These are phyloP conservation scores for Odocoileus virginianus DNA, from an alignment of 2,113 vertebrate species.

Conservation along the genomic window DNA sequence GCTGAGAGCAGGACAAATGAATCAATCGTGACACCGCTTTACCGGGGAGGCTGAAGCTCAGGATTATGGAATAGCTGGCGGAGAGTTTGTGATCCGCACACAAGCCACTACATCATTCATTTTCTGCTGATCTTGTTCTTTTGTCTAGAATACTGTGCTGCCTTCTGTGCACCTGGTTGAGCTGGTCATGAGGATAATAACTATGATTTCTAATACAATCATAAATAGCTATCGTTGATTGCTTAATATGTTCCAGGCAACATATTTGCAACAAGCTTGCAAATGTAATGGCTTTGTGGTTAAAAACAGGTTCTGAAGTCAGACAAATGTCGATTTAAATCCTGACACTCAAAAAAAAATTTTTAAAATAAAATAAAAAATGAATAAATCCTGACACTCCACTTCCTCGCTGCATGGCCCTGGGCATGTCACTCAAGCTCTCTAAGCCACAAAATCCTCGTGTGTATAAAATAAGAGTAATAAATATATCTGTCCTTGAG, in stretches of 20 bases:
- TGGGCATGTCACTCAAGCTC: background rate
- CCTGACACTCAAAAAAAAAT: background rate
- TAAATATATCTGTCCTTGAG: background rate
- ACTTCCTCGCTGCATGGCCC: background rate
- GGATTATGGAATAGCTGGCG: background rate
- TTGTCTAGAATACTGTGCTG: background rate
- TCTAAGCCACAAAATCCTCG: background rate
- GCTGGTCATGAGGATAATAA: background rate
- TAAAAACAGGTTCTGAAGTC: background rate
- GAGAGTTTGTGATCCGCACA: background rate
- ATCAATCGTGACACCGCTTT: slow-evolving; percentile 4
- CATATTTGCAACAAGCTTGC: background rate
- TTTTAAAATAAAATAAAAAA: no score
- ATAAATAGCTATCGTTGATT: slow-evolving; percentile 6
- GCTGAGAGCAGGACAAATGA: slow-evolving; percentile 40
- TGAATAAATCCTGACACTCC: background rate
- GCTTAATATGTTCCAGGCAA: background rate
- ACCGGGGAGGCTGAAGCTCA: background rate
- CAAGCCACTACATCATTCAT: background rate
- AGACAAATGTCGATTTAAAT: background rate
- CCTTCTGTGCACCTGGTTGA: background rate
- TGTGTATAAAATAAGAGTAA: background rate
- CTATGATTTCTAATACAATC: background rate
- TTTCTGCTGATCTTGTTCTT: background rate
- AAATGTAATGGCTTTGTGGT: background rate